Evolutionary conservation across 1,140 invertebrate species (phyloP), one percentile per base, ranked within the genome.

Genomic region (Littorina saxatilis): DNA sequence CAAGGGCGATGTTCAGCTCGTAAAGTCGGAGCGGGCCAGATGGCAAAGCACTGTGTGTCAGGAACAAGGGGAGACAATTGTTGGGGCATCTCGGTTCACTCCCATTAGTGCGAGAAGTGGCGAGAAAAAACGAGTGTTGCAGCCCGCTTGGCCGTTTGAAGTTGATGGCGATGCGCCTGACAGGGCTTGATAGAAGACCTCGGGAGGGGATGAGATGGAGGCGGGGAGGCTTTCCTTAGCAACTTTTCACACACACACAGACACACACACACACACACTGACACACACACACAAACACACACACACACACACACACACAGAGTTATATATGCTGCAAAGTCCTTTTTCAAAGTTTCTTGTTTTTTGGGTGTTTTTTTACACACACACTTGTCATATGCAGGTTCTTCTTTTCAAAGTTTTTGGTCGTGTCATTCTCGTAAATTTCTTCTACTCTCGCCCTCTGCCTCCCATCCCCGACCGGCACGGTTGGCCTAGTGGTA

Each of bases 1-100:
- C n/a, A n/a, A n/a, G n/a, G n/a, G n/a, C n/a, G n/a, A 61, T 61
- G 20, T 13, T 23, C 58, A 17, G 17, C 43, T 5, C 43, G 27
- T 61, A n/a, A 61, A 61, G n/a, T 9, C 23, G 9, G 58, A 61
- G 4, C 7, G 20, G 4, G 58, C 58, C 58, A 61, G 20, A 61
- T 61, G 58, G 58, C 5, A 61, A 61, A 61, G 23, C 58, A 23
- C 23, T 29, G 27, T 23, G 20, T 61, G 58, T 61, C 58, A 61
- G 58, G 7, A 61, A 61, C 58, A 61, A 61, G 58, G 27, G 58
- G 58, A 7, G 58, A 61, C 58, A 61, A 61, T 61, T 7, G 7
- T 61, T n/a, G 58, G 58, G 58, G 58, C 58, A 61, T 61, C 58
- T 61, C 23, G 58, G 58, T 61, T 61, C 58, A 61, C 20, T 61